Evolutionary conservation across 2,797 vertebrate species (phyloP), one percentile per base, ranked within the genome.

Genomic region (Malacoctenus gilli): DNA sequence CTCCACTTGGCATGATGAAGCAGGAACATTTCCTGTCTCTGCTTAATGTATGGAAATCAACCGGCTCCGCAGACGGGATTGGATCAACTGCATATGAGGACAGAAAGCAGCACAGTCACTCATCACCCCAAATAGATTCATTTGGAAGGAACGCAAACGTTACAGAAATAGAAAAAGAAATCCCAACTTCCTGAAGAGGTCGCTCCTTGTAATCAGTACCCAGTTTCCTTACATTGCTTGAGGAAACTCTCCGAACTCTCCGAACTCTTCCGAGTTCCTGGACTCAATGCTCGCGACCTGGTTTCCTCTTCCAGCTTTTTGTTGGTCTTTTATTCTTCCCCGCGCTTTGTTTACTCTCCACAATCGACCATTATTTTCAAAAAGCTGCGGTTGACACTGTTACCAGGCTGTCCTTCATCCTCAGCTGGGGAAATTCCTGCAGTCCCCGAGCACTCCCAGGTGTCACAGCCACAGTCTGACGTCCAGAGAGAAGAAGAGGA

Each of bases 31-130:
- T n/a, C n/a, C 28, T 0, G 2, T 12, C 11, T 49, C 23, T 40
- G 18, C 15, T 56, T 64, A 48, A 75, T 47, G 39, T 50, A 77
- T 77, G 43, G 34, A 79, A 70, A 85, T 74, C 25, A 58, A 59
- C n/a, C 49, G 30, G n/a, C n/a, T n/a, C n/a, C 30, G 8, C 22
- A 23, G 22, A 23, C 22, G 8, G 25, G 15, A 58, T 58, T 49
- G 40, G 34, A 51, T 1, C 22, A 30, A 19, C 19, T 59, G 28
- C 21, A 9, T 15, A 16, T 22, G 35, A 23, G 25, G 25, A 28
- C 25, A 1, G 9, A 2, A 28, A 28, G 25, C 25, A 28, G 9
- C 25, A 28, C 25, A 28, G 9, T 28, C 2, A 28, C 25, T 28
- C 25, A 3, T n/a, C n/a, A n/a, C n/a, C n/a, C n/a, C n/a, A n/a